These are phyloP conservation scores for Forficula auricularia DNA, from an alignment of 1,140 invertebrate genomes.

Conservation along the genomic window DNA sequence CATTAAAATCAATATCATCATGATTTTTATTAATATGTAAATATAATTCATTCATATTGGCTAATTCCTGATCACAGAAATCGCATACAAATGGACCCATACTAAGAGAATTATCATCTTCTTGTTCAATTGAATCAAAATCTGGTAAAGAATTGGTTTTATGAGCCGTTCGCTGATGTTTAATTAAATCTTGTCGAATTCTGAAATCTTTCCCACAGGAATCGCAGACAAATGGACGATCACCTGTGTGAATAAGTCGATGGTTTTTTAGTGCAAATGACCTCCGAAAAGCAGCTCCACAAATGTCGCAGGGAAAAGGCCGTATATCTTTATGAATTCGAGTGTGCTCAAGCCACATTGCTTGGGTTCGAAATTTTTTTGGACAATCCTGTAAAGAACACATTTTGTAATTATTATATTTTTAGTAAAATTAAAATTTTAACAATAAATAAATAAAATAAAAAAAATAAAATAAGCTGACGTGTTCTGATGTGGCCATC, in stretches of 20 bases:
- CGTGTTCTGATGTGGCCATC: too few species aligned
- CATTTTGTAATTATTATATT: too few species aligned
- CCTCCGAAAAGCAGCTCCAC: constrained; percentile 23
- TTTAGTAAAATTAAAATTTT: too few species aligned
- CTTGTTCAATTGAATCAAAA: too few species aligned
- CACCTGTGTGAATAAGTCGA: constrained; percentile 41
- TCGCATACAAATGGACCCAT: too few species aligned
- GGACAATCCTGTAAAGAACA: constrained; percentile 12
- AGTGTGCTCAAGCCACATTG: constrained; percentile 7
- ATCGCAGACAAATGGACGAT: constrained; percentile 43
- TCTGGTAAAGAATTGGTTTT: constrained; percentile 22
- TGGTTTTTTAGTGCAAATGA: constrained; percentile 22
- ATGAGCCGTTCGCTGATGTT: constrained; percentile 29
- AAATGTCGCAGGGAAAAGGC: constrained; percentile 21
- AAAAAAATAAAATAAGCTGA: too few species aligned
- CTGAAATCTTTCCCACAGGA: constrained; percentile 38
- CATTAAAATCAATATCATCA: too few species aligned
- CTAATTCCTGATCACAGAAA: too few species aligned
- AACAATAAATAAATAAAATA: too few species aligned
- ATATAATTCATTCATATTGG: too few species aligned
- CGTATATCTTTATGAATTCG: constrained; percentile 29
- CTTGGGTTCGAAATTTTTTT: constrained; percentile 5
- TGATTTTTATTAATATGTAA: too few species aligned
- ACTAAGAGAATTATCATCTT: too few species aligned
- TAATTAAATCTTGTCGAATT: constrained; percentile 34